These are phyloP conservation scores for Aldabrachelys gigantea DNA, from an alignment of 2,113 vertebrate species.

Conservation along the genomic window DNA sequence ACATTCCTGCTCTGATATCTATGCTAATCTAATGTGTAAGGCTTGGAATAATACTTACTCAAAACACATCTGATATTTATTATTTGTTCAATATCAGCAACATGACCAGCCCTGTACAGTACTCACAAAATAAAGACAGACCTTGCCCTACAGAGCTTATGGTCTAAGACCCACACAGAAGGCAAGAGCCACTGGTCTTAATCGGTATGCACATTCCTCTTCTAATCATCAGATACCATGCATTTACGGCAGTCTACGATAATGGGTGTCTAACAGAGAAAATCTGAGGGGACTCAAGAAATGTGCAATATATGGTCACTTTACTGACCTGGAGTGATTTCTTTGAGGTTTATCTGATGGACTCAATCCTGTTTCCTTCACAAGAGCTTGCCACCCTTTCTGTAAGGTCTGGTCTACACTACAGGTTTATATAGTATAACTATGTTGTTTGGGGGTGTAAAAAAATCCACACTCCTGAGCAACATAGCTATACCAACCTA, in stretches of 20 bases:
- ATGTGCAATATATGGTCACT: background rate
- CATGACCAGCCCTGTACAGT: rapidly evolving
- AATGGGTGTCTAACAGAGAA: background rate
- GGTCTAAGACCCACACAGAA: background rate
- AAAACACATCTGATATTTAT: background rate
- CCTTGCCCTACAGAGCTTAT: background rate
- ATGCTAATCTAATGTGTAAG: background rate
- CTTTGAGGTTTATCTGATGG: background rate
- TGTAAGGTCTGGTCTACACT: background rate
- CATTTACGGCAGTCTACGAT: background rate
- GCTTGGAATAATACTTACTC: background rate
- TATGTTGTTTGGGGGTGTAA: too few species aligned
- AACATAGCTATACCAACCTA: too few species aligned
- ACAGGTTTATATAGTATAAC: too few species aligned
- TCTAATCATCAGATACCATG: too few species aligned
- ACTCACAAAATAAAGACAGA: background rate
- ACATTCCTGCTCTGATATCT: background rate
- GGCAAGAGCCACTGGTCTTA: rapidly evolving
- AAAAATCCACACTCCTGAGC: too few species aligned
- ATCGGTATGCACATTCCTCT: rapidly evolving
- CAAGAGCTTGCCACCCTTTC: background rate
- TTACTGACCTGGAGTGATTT: background rate
- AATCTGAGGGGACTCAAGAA: background rate
- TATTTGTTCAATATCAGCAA: background rate
- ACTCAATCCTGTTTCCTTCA: background rate